phyloP scores from a whole-genome alignment of 2,113 vertebrate species.

The Rhombomys opimus region DNA sequence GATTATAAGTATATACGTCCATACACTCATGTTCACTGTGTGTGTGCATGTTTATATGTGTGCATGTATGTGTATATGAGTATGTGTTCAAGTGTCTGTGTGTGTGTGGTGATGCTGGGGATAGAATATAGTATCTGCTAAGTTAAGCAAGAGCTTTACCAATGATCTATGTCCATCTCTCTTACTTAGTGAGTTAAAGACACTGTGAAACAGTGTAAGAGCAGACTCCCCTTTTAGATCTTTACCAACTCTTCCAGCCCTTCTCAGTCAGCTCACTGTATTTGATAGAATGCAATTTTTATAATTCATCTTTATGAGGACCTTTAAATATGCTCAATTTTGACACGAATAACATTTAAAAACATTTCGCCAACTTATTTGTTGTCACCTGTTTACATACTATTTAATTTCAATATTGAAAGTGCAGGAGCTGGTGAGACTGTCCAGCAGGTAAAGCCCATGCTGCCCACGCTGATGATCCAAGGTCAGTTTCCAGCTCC shows the following conservation, averaged over 20 bases:
- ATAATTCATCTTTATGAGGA: constrained; percentile 44
- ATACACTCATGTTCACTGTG: neutral
- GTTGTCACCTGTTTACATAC: neutral
- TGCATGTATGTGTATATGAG: neutral
- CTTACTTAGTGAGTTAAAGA: neutral
- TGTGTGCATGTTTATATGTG: too few species aligned
- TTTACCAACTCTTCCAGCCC: neutral
- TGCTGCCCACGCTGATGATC: neutral
- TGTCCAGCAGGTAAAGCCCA: neutral
- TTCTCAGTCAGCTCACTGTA: constrained; percentile 16
- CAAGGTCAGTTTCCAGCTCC: neutral
- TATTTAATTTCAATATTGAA: neutral
- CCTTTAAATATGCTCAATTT: constrained; percentile 42
- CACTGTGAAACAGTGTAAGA: neutral
- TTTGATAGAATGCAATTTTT: neutral
- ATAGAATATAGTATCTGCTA: neutral
- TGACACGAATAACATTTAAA: neutral
- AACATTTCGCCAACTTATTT: constrained; percentile 15
- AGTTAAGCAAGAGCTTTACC: neutral
- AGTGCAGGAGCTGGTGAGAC: neutral
- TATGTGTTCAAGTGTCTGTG: neutral
- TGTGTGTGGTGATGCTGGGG: neutral
- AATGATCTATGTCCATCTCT: neutral
- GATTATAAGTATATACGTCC: neutral
- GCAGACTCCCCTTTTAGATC: neutral